These are phyloP conservation scores for Felis catus DNA, from an alignment of 2,113 vertebrate genomes.

Conservation along the genomic window F.catus_Fca126_mat1.0 CM031416.1:7681001-7681500, in stretches of 20 bases:
- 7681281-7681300: neutral
- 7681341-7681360: conserved; percentile 23
- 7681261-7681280: conserved; percentile 33
- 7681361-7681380: conserved; percentile 36
- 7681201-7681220: neutral
- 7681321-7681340: conserved; percentile 68
- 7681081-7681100: conserved; percentile 24
- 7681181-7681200: neutral
- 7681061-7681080: conserved; percentile 7
- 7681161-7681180: neutral
- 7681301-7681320: conserved; percentile 52
- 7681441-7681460: conserved; percentile 12
- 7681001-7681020: neutral
- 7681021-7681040: neutral
- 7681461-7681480: neutral
- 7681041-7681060: neutral
- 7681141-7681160: neutral
- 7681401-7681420: conserved; percentile 59
- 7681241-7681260: neutral
- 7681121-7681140: neutral
- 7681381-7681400: conserved; percentile 73
- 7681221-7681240: neutral
- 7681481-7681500: neutral
- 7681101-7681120: no score
- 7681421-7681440: neutral